These are phyloP conservation scores for Pogonocherus hispidulus DNA, from an alignment of 2,888 invertebrate species.

Conservation along the genomic window DNA sequence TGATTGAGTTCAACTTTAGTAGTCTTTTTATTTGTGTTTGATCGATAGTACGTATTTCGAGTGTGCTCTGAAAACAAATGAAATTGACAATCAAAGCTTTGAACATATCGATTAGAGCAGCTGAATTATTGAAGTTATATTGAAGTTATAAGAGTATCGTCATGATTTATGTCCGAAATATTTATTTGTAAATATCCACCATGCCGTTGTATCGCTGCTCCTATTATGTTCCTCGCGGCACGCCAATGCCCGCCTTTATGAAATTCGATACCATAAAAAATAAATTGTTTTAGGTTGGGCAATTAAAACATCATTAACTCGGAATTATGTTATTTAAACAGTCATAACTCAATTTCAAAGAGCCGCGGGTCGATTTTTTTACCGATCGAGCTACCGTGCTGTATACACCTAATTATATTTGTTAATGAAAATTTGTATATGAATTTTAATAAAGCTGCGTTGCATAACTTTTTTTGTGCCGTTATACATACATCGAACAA, in stretches of 20 bases:
- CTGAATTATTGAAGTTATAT: too few species aligned
- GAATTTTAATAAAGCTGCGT: slow-evolving; percentile 19
- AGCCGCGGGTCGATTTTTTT: slow-evolving; percentile 16
- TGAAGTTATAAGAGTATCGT: too few species aligned
- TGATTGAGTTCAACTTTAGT: too few species aligned
- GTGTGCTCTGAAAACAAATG: too few species aligned
- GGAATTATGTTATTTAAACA: slow-evolving; percentile 24
- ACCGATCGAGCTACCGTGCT: slow-evolving; percentile 13
- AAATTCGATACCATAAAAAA: slow-evolving; percentile 26
- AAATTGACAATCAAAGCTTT: too few species aligned
- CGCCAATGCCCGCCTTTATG: neutral
- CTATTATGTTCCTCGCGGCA: neutral
- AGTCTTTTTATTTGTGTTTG: too few species aligned
- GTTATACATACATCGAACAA: slow-evolving; percentile 2
- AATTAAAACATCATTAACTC: slow-evolving; percentile 34
- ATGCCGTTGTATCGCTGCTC: too few species aligned
- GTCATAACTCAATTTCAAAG: slow-evolving; percentile 22
- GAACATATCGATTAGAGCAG: too few species aligned
- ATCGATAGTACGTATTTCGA: too few species aligned
- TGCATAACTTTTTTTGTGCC: slow-evolving; percentile 42
- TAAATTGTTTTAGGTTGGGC: slow-evolving; percentile 30
- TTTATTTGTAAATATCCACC: too few species aligned
- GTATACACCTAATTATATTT: neutral
- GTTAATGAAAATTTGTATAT: slow-evolving; percentile 26
- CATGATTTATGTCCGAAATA: too few species aligned